Conservation (phyloP, 2,113 vertebrate species). For the Irena cyanogastra region DNA sequence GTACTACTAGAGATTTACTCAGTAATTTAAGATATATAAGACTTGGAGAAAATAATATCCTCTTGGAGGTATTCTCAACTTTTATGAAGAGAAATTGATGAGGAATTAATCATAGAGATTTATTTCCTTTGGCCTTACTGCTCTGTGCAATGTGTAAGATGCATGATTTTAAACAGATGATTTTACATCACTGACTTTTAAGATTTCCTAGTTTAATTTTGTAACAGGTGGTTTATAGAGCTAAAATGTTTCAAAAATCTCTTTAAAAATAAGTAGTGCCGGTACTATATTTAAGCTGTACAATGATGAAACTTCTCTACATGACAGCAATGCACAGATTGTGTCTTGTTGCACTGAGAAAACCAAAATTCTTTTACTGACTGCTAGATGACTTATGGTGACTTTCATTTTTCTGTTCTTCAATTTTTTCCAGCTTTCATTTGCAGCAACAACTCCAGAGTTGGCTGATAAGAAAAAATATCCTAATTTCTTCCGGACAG, state of each 20-base stretch:
- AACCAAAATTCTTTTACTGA: background rate
- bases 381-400: background rate
- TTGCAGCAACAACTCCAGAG: constrained; percentile 96
- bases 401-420: background rate
- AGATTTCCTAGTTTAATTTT: background rate
- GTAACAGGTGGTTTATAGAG: background rate
- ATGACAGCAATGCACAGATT: background rate
- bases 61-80: background rate
- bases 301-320: background rate
- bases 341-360: background rate
- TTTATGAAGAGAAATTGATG: background rate
- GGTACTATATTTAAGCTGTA: background rate
- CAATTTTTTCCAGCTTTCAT: constrained; percentile 84
- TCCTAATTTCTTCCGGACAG: constrained; percentile 97
- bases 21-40: background rate
- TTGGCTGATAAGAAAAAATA: constrained; percentile 98
- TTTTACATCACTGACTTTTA: background rate
- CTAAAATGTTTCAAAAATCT: background rate
- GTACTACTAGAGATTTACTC: background rate
- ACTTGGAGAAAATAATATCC: background rate
- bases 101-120: background rate
- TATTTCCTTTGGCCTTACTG: background rate
- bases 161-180: background rate
- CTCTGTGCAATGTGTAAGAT: background rate
- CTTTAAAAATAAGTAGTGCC: background rate